phyloP scores from a whole-genome alignment of 1,140 invertebrate genomes.

The Aradophagus sp. region DNA sequence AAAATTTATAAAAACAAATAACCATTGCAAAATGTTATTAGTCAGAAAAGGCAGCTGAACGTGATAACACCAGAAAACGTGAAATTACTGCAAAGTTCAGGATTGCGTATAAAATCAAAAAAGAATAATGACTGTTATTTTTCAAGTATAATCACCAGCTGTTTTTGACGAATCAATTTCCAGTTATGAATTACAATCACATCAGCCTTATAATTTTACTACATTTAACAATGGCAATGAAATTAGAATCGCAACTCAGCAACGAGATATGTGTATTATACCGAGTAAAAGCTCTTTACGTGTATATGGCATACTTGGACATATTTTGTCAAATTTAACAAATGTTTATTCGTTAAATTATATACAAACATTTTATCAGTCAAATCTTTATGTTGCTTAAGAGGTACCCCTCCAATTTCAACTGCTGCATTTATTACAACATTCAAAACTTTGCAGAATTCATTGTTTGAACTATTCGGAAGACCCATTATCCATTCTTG shows the following conservation, averaged over 20 bases:
- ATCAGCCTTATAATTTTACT: slow-evolving; percentile 63
- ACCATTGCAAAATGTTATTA: background rate
- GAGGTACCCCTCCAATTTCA: too few relatives aligned
- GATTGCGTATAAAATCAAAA: background rate
- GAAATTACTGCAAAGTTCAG: slow-evolving; percentile 9
- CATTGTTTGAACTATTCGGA: background rate
- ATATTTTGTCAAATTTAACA: too few relatives aligned
- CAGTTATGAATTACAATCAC: slow-evolving; percentile 63
- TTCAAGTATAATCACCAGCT: slow-evolving; percentile 4
- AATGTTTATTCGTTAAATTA: too few relatives aligned
- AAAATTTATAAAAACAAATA: slow-evolving; percentile 9
- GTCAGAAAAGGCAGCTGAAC: background rate
- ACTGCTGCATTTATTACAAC: background rate
- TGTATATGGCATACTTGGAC: too few relatives aligned
- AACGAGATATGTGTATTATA: slow-evolving; percentile 40
- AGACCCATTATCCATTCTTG: slow-evolving; percentile 1
- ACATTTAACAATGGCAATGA: slow-evolving; percentile 66
- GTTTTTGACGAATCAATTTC: slow-evolving; percentile 57
- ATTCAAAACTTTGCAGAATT: too few relatives aligned
- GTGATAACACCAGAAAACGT: slow-evolving; percentile 6
- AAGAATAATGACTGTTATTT: slow-evolving; percentile 3
- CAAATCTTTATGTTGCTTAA: background rate
- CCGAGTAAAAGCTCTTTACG: slow-evolving; percentile 21
- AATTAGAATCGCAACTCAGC: slow-evolving; percentile 65
- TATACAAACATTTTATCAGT: background rate